These are phyloP conservation scores for Caenorhabditis doughertyi DNA, from an alignment of 2,888 invertebrate species.

Conservation along the genomic window DNA sequence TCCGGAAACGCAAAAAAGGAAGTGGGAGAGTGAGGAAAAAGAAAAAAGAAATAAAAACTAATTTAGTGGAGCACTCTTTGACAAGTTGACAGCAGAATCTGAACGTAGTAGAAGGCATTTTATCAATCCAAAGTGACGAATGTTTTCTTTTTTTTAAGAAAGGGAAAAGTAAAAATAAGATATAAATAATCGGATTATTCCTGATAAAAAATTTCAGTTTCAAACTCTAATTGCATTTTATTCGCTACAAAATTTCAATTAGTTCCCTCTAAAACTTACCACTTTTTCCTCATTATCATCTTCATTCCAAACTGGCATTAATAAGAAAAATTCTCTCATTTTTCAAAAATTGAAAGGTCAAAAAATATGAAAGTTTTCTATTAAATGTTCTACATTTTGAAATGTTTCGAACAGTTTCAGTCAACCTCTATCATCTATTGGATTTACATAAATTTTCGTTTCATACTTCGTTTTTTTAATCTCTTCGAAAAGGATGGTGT, in stretches of 20 bases:
- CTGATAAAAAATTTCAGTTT: no score
- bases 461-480: not conserved
- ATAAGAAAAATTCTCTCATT: constrained; percentile 38
- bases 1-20: constrained; percentile 24
- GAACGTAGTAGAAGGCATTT: constrained; percentile 6
- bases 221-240: not conserved
- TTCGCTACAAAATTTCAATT: no score
- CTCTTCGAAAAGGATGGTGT: not conserved
- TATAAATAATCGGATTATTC: not conserved
- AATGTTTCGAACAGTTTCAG: constrained; percentile 22
- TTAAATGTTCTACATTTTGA: not conserved
- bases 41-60: constrained; percentile 33
- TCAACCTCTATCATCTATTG: not conserved
- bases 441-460: constrained; percentile 33
- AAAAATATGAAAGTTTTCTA: constrained; percentile 3
- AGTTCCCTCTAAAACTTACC: not conserved
- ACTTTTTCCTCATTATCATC: constrained; percentile 1
- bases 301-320: constrained; percentile 31
- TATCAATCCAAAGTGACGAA: constrained; percentile 28
- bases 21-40: constrained; percentile 4
- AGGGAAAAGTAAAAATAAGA: not conserved
- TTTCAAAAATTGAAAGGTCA: not conserved
- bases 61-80: constrained; percentile 26
- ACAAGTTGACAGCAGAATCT: constrained; percentile 37
- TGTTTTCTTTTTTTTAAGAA: constrained; percentile 9